Evolutionary conservation across 2,888 invertebrate genomes (phyloP).

Genomic region (Automeris io): DNA sequence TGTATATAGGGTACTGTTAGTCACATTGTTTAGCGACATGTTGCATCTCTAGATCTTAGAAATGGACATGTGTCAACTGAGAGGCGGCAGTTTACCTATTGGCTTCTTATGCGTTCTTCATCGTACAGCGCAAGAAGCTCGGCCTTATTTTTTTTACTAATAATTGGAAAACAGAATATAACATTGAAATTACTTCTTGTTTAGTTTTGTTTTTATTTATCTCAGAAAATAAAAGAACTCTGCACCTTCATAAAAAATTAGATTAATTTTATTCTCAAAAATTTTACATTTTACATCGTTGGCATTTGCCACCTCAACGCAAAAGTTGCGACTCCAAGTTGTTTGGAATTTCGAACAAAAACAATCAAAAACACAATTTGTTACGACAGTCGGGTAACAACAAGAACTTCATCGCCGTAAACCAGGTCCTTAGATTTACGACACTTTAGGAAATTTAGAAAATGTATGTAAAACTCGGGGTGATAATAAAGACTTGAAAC

Average conservation of each 20-base stretch:
- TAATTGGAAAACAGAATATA: too few species aligned
- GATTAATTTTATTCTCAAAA: background rate
- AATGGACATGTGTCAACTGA: too few species aligned
- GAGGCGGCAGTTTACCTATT: too few species aligned
- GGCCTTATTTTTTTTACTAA: too few species aligned
- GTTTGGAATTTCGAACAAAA: slow-evolving; percentile 7
- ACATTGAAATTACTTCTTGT: too few species aligned
- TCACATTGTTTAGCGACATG: too few species aligned
- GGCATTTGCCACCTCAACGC: background rate
- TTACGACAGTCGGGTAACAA: slow-evolving; percentile 3
- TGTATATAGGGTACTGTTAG: too few species aligned
- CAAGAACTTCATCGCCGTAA: slow-evolving; percentile 11
- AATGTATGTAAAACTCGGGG: slow-evolving; percentile 11
- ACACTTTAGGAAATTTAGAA: slow-evolving; percentile 15
- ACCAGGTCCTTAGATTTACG: slow-evolving; percentile 22
- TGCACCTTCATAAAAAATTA: background rate
- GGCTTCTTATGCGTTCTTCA: too few species aligned
- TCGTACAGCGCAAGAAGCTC: too few species aligned
- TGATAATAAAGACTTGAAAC: slow-evolving; percentile 6
- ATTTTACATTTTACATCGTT: background rate
- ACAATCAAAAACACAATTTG: slow-evolving; percentile 14
- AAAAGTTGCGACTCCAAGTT: slow-evolving; percentile 1
- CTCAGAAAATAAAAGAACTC: too few species aligned
- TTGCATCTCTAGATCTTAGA: too few species aligned
- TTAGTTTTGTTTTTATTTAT: too few species aligned